phyloP scores from a whole-genome alignment of 2,113 vertebrate species.

The Odocoileus virginianus region DNA sequence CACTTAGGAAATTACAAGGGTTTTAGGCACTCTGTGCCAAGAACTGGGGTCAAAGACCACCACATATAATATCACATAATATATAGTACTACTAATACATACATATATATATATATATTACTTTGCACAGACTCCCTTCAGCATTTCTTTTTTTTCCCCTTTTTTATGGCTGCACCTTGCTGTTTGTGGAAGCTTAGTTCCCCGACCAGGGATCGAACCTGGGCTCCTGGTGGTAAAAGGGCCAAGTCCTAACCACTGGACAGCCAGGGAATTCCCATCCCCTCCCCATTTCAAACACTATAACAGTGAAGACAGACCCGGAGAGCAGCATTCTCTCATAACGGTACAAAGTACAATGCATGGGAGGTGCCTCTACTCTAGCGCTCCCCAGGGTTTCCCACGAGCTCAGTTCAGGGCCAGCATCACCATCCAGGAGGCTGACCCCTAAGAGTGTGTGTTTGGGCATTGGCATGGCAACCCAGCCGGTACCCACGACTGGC shows the following conservation, averaged over 20 bases:
- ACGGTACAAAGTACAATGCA: rapidly evolving
- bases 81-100: not conserved
- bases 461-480: not conserved
- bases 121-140: not conserved
- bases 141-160: not conserved
- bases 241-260: not conserved
- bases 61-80: not conserved
- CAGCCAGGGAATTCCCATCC: not conserved
- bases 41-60: not conserved
- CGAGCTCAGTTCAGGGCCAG: not conserved
- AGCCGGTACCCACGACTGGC: too few relatives aligned
- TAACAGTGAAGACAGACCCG: rapidly evolving
- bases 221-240: not conserved
- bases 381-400: not conserved
- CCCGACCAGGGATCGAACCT: not conserved
- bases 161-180: not conserved
- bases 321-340: not conserved
- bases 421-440: not conserved
- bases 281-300: not conserved
- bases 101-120: not conserved
- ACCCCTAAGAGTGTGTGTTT: not conserved
- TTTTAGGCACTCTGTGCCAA: not conserved
- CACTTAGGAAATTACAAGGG: not conserved
- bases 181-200: not conserved
- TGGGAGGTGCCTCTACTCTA: rapidly evolving